Conservation (phyloP, 2,888 invertebrate species). For the Agrotis segetum region DNA sequence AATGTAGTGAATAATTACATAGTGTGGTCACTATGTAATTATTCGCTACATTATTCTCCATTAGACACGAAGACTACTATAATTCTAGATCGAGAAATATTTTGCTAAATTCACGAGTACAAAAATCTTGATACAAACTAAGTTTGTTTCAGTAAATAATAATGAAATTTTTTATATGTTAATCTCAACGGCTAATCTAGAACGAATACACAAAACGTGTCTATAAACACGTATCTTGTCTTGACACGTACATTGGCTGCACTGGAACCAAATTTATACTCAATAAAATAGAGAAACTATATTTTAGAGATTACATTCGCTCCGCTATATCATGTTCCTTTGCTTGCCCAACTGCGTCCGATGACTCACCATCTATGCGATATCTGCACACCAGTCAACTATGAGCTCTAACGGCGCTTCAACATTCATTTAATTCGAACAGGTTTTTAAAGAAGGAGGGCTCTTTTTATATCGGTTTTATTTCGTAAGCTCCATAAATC, state of each 20-base stretch:
- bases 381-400: slow-evolving; percentile 58
- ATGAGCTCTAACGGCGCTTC: slow-evolving; percentile 48
- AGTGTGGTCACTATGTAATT: no score
- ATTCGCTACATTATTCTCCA: no score
- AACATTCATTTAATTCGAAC: slow-evolving; percentile 48
- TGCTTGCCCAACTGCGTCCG: slow-evolving; percentile 58
- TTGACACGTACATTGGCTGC: neutral
- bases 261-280: slow-evolving; percentile 13
- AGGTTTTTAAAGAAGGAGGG: slow-evolving; percentile 66
- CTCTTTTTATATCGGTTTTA: slow-evolving; percentile 62
- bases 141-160: neutral
- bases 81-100: neutral
- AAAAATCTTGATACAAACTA: neutral
- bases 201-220: slow-evolving; percentile 7
- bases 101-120: neutral
- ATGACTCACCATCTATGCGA: slow-evolving; percentile 63
- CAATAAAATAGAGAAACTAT: slow-evolving; percentile 32
- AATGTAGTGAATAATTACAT: no score
- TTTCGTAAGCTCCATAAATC: slow-evolving; percentile 77
- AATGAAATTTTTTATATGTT: neutral
- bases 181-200: neutral
- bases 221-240: slow-evolving; percentile 6
- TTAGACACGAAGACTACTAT: no score
- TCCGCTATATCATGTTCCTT: slow-evolving; percentile 48
- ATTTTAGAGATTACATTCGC: slow-evolving; percentile 47